Evolutionary conservation across 2,888 invertebrate species (phyloP).

Genomic region (Dascillus cervinus): DNA sequence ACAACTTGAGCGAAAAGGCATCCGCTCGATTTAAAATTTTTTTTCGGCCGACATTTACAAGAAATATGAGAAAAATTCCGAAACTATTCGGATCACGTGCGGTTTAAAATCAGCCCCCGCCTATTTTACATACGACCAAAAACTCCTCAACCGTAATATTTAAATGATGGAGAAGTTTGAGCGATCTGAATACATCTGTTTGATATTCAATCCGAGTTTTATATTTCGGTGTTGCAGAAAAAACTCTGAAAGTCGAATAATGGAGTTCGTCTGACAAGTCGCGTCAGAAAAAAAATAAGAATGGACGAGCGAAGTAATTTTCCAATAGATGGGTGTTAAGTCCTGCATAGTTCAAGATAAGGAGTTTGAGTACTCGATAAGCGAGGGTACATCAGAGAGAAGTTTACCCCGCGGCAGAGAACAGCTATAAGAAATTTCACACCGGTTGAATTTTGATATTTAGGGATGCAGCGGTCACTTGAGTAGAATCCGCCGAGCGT

Average conservation of each 20-base stretch:
- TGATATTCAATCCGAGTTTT: slow-evolving; percentile 29
- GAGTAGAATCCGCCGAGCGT: slow-evolving; percentile 28
- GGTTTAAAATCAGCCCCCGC: slow-evolving; percentile 24
- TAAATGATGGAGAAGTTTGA: slow-evolving; percentile 21
- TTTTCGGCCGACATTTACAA: no score
- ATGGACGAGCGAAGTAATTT: no score
- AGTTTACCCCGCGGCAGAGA: slow-evolving; percentile 14
- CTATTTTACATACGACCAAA: slow-evolving; percentile 26
- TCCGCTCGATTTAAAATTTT: no score
- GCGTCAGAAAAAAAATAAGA: no score
- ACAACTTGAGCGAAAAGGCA: no score
- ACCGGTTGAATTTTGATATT: slow-evolving; percentile 41
- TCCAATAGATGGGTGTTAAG: slow-evolving; percentile 38
- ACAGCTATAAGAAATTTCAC: slow-evolving; percentile 33
- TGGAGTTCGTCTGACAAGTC: no score
- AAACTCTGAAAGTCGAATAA: slow-evolving; percentile 12
- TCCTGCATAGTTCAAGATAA: slow-evolving; percentile 39
- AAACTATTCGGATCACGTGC: slow-evolving; percentile 19
- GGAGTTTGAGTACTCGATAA: slow-evolving; percentile 20
- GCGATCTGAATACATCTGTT: slow-evolving; percentile 28
- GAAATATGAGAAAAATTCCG: background rate
- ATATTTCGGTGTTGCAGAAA: slow-evolving; percentile 26
- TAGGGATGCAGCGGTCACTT: slow-evolving; percentile 38
- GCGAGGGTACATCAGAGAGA: slow-evolving; percentile 15
- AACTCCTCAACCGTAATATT: slow-evolving; percentile 27